phyloP scores from a whole-genome alignment of 1,140 invertebrate genomes.

The Leptopilina clavipes region DNA sequence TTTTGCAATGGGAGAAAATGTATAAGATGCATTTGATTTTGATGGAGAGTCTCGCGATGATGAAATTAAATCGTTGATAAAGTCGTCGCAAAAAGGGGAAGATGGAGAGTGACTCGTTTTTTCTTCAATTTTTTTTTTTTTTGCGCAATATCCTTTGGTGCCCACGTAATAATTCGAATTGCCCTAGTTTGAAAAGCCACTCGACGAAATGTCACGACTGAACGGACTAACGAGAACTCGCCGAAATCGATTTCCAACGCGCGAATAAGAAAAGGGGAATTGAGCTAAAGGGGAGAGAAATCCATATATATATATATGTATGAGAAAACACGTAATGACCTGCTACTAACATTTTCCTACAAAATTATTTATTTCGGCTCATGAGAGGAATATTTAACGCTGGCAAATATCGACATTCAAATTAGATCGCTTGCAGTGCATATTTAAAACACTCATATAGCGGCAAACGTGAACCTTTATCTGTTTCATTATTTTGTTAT shows the following conservation, averaged over 20 bases:
- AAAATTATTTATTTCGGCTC: neutral
- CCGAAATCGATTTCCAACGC: constrained; percentile 33
- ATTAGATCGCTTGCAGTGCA: neutral
- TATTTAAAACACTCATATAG: neutral
- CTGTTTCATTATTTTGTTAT: too few relatives aligned
- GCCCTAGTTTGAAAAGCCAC: constrained; percentile 34
- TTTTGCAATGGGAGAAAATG: constrained; percentile 2
- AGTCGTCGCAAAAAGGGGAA: constrained; percentile 3
- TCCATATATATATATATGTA: neutral
- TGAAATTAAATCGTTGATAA: constrained; percentile 28
- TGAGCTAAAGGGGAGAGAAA: constrained; percentile 3
- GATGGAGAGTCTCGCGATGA: constrained; percentile 16
- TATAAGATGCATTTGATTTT: constrained; percentile 29
- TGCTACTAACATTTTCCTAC: constrained; percentile 7
- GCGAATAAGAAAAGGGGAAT: constrained; percentile 43
- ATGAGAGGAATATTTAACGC: neutral
- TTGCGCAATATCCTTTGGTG: constrained; percentile 11
- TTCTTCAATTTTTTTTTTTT: constrained; percentile 10
- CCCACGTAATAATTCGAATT: constrained; percentile 29
- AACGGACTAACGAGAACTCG: constrained; percentile 35
- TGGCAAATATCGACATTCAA: neutral
- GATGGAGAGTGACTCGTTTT: constrained; percentile 29
- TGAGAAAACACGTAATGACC: constrained; percentile 20
- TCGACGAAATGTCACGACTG: constrained; percentile 47
- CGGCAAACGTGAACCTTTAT: too few relatives aligned